These are phyloP conservation scores for Condylura cristata DNA, from an alignment of 2,113 vertebrate species.

Conservation along the genomic window DNA sequence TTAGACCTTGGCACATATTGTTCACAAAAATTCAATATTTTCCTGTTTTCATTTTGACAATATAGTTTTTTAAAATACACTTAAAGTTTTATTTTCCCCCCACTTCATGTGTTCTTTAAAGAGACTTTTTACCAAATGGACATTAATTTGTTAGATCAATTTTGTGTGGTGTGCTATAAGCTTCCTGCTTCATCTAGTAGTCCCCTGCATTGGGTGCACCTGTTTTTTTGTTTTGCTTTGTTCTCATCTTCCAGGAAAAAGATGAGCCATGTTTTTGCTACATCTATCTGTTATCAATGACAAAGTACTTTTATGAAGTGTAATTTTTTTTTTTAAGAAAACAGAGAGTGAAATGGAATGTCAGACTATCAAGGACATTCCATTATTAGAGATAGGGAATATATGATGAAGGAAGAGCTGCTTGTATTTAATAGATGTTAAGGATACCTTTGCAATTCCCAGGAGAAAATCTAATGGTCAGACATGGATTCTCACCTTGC, in stretches of 20 bases:
- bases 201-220: background rate
- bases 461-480: background rate
- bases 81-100: background rate
- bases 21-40: background rate
- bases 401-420: background rate
- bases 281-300: background rate
- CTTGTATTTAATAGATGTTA: background rate
- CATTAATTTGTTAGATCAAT: background rate
- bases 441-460: background rate
- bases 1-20: background rate
- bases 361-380: background rate
- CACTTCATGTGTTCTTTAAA: background rate
- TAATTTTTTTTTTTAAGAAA: background rate
- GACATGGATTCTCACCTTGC: background rate
- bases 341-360: background rate
- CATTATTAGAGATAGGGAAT: background rate
- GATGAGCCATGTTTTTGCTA: background rate
- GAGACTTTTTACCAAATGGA: background rate
- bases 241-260: background rate
- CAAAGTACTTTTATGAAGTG: slow-evolving; percentile 27
- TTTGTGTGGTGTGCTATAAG: background rate
- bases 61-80: background rate
- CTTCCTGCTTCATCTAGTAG: background rate
- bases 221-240: background rate
- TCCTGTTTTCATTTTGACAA: background rate